Evolutionary conservation across 2,888 invertebrate species (phyloP), one percentile per base, ranked within the genome.

Genomic region (Notodonta ziczac): DNA sequence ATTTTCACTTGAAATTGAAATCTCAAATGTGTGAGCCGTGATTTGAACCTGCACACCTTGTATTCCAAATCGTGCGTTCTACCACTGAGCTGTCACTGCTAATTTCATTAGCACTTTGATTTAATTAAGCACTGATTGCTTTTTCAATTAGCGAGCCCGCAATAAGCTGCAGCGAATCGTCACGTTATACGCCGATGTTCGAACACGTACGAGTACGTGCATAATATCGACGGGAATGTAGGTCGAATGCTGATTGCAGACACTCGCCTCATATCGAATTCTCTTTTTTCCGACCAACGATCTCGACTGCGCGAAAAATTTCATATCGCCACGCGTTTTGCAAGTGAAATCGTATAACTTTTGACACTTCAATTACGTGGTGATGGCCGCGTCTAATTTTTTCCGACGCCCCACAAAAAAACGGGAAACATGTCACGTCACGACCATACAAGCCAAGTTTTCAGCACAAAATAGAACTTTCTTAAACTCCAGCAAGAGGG

Each of bases 271-370:
- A 92, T 92, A 93, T 91, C 87, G 89, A 91, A 92, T 93, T 92
- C 90, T 86, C 87, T 90, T 93, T 93, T 91, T 92, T 86, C 85
- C 86, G 76, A 78, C 82, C 80, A 86, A 81, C 91, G 88, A 89
- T 89, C 83, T 85, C 88, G 86, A 82, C 76, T 79, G 84, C 86
- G 89, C 88, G 88, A 91, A 90, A 91, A 89, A 91, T 93, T 93
- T 91, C 91, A 91, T 91, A 91, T 88, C 86, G 87, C 87, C 83
- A 86, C 86, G 86, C 88, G 88, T 85, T 93, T 93, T 93, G 93
- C 92, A 93, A 93, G 93, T 93, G 89, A 93, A 93, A 93, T 93
- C 92, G 92, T 91, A 90, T 87, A 93, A 93, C 91, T 93, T 93
- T 93, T 93, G 93, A 93, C 93, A 93, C 91, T 91, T 90, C 93